phyloP scores from a whole-genome alignment of 2,113 vertebrate genomes.

The Pyxicephalus adspersus region DNA sequence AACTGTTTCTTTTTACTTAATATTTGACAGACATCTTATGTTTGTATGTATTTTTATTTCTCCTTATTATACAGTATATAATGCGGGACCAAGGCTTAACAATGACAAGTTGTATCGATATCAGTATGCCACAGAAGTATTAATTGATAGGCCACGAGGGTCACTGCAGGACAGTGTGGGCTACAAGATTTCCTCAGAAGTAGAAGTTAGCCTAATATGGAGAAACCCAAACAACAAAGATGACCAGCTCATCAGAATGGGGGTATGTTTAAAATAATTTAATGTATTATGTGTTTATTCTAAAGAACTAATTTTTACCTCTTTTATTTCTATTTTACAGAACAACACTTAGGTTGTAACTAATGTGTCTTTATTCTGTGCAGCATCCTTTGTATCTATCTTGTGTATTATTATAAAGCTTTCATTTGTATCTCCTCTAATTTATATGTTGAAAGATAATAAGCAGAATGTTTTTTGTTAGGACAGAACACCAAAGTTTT shows the following conservation, averaged over 20 bases:
- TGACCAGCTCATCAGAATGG: slow-evolving; percentile 85
- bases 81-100: slow-evolving; percentile 83
- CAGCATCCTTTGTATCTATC: too few species aligned
- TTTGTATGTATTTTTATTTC: not conserved
- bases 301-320: too few species aligned
- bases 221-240: slow-evolving; percentile 86
- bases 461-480: too few species aligned
- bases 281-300: too few species aligned
- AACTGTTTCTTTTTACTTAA: not conserved
- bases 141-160: slow-evolving; percentile 76
- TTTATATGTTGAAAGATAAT: too few species aligned
- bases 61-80: slow-evolving; percentile 74
- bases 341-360: too few species aligned
- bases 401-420: too few species aligned
- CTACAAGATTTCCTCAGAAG: slow-evolving; percentile 81
- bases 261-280: slow-evolving; percentile 66
- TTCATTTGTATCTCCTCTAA: too few species aligned
- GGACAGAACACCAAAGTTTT: too few species aligned
- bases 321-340: too few species aligned
- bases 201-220: slow-evolving; percentile 86
- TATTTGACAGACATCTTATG: not conserved
- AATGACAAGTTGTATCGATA: slow-evolving; percentile 90
- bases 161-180: slow-evolving; percentile 76
- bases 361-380: too few species aligned
- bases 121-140: slow-evolving; percentile 84